These are phyloP conservation scores for Blennius ocellaris DNA, from an alignment of 2,113 vertebrate genomes.

Conservation along the genomic window DNA sequence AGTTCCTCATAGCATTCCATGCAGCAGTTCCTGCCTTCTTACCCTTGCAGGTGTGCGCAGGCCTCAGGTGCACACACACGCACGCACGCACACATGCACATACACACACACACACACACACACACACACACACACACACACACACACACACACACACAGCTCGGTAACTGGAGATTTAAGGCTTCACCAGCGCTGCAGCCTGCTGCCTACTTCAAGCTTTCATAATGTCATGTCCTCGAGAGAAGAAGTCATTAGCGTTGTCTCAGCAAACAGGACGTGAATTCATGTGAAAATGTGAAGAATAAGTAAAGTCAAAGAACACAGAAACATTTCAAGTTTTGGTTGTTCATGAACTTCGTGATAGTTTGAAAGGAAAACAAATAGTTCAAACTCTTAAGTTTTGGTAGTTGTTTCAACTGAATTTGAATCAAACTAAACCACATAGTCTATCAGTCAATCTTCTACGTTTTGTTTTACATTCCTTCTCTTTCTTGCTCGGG, in stretches of 20 bases:
- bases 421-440: too few relatives aligned
- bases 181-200: constrained; percentile 80
- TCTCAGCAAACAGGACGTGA: constrained; percentile 47
- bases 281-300: constrained; percentile 28
- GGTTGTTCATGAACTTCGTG: background rate
- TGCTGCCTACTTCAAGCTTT: constrained; percentile 41
- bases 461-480: background rate
- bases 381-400: background rate
- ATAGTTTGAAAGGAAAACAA: background rate
- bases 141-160: constrained; percentile 55
- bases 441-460: too few relatives aligned
- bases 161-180: constrained; percentile 88
- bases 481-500: background rate
- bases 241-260: constrained; percentile 44
- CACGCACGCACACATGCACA: constrained; percentile 59
- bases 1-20: constrained; percentile 66
- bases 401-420: too few relatives aligned
- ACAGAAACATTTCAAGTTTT: background rate
- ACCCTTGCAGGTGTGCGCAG: constrained; percentile 37
- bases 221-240: constrained; percentile 49
- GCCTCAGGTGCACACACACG: constrained; percentile 5
- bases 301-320: background rate
- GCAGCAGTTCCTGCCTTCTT: constrained; percentile 53
- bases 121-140: constrained; percentile 61
- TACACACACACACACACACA: constrained; percentile 54